phyloP scores from a whole-genome alignment of 2,797 vertebrate genomes.

The Chromis chromis region DNA sequence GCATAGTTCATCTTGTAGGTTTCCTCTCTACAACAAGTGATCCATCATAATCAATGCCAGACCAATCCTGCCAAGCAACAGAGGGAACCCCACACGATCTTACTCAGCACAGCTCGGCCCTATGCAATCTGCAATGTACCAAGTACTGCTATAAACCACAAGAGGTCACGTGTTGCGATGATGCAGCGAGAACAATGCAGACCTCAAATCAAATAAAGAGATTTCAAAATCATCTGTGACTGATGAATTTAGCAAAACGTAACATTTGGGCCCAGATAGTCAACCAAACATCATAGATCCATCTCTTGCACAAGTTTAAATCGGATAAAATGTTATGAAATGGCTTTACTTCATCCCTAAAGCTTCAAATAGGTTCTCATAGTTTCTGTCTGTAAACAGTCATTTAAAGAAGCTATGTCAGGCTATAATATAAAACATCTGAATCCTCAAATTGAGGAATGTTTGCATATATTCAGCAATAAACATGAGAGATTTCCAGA shows the following conservation, averaged over 20 bases:
- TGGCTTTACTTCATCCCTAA: neutral
- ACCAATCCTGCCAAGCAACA: constrained; percentile 64
- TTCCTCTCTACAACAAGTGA: constrained; percentile 54
- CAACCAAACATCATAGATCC: neutral
- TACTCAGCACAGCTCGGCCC: constrained; percentile 45
- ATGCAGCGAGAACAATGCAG: neutral
- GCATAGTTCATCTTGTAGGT: constrained; percentile 41
- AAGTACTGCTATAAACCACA: neutral
- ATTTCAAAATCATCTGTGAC: neutral
- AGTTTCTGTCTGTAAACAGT: neutral
- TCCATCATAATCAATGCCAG: constrained; percentile 69
- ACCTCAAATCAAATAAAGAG: neutral
- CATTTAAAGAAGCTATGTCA: neutral
- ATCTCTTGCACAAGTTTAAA: neutral
- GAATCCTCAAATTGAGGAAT: neutral
- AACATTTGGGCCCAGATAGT: neutral
- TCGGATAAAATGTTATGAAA: neutral
- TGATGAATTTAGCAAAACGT: neutral
- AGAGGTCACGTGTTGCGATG: constrained; percentile 4
- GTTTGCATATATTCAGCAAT: neutral
- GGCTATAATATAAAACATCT: neutral
- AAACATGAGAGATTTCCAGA: neutral
- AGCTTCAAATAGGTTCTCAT: neutral
- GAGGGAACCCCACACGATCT: constrained; percentile 61
- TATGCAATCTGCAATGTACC: constrained; percentile 36